Evolutionary conservation across 2,888 invertebrate species (phyloP).

Genomic region (Polydrusus cervinus): DNA sequence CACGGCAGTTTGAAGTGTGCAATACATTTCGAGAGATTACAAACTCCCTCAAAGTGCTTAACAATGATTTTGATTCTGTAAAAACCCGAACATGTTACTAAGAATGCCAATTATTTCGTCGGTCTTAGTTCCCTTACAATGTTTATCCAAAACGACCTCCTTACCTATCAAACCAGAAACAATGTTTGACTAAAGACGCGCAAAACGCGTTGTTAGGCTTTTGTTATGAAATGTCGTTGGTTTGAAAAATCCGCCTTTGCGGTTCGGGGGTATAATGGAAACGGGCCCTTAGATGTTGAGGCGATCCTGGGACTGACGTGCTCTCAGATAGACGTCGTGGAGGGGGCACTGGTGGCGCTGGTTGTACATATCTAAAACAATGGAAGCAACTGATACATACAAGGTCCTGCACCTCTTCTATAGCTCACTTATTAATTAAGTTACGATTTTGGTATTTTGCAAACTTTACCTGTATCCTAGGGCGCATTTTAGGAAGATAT

Average conservation of each 20-base stretch:
- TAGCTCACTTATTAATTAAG: too few species aligned
- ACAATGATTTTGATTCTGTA: too few species aligned
- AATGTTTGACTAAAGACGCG: slow-evolving; percentile 49
- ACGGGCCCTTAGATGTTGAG: slow-evolving; percentile 79
- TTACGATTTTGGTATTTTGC: too few species aligned
- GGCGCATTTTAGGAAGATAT: too few species aligned
- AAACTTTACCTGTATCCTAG: too few species aligned
- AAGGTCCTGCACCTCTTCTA: too few species aligned
- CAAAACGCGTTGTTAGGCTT: slow-evolving; percentile 30
- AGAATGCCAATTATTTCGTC: not conserved
- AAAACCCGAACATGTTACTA: not conserved
- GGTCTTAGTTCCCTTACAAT: not conserved
- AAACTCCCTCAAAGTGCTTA: too few species aligned
- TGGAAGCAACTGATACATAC: not conserved
- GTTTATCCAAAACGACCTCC: slow-evolving; percentile 36
- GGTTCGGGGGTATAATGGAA: slow-evolving; percentile 77
- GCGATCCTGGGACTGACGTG: slow-evolving; percentile 80
- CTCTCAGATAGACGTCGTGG: slow-evolving; percentile 80
- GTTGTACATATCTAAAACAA: slow-evolving; percentile 74
- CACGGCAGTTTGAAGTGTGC: too few species aligned
- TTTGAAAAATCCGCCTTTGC: slow-evolving; percentile 74
- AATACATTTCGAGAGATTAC: too few species aligned
- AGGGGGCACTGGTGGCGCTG: slow-evolving; percentile 77
- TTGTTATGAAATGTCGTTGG: slow-evolving; percentile 68
- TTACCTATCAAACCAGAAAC: slow-evolving; percentile 44